Base-by-base conservation (phyloP, 2,113 vertebrate genomes). In the Actenoides lindsayi region DNA sequence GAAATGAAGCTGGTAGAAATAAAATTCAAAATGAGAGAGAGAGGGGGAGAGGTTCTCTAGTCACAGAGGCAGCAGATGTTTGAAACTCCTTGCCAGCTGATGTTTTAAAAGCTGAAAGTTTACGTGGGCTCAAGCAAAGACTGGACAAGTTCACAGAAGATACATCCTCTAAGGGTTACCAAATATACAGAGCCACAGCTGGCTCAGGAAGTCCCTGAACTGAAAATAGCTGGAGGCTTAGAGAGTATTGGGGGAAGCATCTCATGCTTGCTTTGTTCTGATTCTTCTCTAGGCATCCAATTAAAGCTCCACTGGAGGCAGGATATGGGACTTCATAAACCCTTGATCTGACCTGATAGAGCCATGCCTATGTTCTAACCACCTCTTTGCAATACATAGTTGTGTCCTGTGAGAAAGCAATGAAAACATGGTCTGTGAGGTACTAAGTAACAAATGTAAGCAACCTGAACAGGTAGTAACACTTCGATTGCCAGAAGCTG, bases 171-270 rank as follows among this genome's bases (percentile, higher is more conserved):
- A 48, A 91, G 76, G 69, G 44, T 79, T 91, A 95, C 87, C 93
- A 93, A 94, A 93, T 73, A 89, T 84, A 81, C 2, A 91, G 77
- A 93, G 89, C 44, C 77, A 79, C 93, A 96, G 91, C 87, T 96
- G 95, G 81, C 87, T 82, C 74, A 87, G 81, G 70, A 96, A 93
- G 70, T 37, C 81, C 78, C 87, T 69, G 83, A 89, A 92, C 65
- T 57, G 74, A 87, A 96, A 96, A 95, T 39, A 89, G 83, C 77
- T 84, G 57, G 35, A 96, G 89, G 95, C 77, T 64, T 64, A 30
- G 41, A 75, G 48, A 75, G 30, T 44, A 87, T 1, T 75, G 73
- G 53, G 83, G 39, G 27, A 84, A 91, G 62, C 15, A 95, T 44
- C 39, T 57, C 59, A 65, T 37, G 62, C 65, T 82, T 60, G 27